Conservation (phyloP, 2,888 invertebrate species). For the Apodemia duryi region DNA sequence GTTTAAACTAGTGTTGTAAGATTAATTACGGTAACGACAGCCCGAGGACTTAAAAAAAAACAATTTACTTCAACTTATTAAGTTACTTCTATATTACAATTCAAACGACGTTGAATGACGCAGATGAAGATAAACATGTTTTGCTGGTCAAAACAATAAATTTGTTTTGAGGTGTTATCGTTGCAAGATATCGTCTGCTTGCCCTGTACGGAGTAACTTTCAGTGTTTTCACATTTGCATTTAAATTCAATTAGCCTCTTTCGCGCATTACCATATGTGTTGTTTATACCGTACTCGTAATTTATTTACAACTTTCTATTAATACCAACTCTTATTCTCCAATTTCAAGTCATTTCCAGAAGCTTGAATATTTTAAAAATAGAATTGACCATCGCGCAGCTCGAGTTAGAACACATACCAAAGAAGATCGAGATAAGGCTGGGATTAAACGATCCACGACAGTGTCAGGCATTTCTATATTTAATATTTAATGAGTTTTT, state of each 20-base stretch:
- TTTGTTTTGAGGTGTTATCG: neutral
- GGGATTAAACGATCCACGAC: too few relatives aligned
- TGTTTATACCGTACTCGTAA: constrained; percentile 4
- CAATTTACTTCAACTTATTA: too few relatives aligned
- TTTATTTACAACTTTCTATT: neutral
- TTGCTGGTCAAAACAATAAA: neutral
- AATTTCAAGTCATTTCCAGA: neutral
- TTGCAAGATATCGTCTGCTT: neutral
- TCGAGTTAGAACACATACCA: too few relatives aligned
- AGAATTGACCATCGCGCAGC: too few relatives aligned
- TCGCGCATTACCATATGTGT: neutral
- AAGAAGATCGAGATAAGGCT: too few relatives aligned
- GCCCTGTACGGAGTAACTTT: neutral
- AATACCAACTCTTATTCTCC: neutral
- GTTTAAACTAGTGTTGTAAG: too few relatives aligned
- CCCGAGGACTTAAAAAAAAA: too few relatives aligned
- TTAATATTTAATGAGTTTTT: too few relatives aligned
- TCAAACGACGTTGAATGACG: neutral
- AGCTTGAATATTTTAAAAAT: too few relatives aligned
- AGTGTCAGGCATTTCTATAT: too few relatives aligned
- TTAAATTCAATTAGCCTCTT: neutral
- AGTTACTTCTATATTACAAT: too few relatives aligned
- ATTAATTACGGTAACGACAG: too few relatives aligned
- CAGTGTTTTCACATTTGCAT: constrained; percentile 3
- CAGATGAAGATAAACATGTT: neutral